Evolutionary conservation across 2,888 invertebrate species (phyloP), one percentile per base, ranked within the genome.

Genomic region (Ceraclea dissimilis): DNA sequence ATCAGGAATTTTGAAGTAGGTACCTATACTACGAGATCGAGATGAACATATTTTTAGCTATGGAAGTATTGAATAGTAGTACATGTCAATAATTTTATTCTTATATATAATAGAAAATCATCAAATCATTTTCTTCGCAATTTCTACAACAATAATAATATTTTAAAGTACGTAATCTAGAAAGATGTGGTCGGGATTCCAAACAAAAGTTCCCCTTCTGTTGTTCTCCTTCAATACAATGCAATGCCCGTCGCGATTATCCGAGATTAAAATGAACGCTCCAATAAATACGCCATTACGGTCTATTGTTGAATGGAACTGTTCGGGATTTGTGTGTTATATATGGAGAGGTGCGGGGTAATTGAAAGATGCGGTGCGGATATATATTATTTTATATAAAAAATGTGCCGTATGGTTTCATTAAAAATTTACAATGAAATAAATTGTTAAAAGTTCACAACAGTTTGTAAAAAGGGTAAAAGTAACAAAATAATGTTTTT

Each of bases 251-350:
- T 39, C 56, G 59, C 59, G 59, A 61, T 61, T 57, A 61, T 56
- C 61, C 61, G 56, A 61, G 61, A 61, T 61, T 61, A 61, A 61
- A 61, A 61, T 59, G 34, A 52, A 47, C 61, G 61, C 59, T 59
- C 59, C 59, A 59, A 58, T 59, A 58, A 61, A 46, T 52, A 34
- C 56, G 57, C 59, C 61, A 61, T 61, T 59, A 59, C 59, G 50
- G 31, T 51, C 57, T 54, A 61, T 61, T 61, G 60, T 61, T 58
- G 51, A 50, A 52, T 51, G 48, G 49, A 49, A 57, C 49, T 20
- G 21, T 22, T 5, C 8, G 11, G 49, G 16, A 49, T 49, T 20
- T 49, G 39, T 39, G 39, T 39, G 39, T 39, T 39, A 16, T n/a
- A n/a, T 13, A 47, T 19, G 47, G 47, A 20, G 47, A 18, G n/a